phyloP scores from a whole-genome alignment of 2,113 vertebrate species.

The Eurypyga helias region DNA sequence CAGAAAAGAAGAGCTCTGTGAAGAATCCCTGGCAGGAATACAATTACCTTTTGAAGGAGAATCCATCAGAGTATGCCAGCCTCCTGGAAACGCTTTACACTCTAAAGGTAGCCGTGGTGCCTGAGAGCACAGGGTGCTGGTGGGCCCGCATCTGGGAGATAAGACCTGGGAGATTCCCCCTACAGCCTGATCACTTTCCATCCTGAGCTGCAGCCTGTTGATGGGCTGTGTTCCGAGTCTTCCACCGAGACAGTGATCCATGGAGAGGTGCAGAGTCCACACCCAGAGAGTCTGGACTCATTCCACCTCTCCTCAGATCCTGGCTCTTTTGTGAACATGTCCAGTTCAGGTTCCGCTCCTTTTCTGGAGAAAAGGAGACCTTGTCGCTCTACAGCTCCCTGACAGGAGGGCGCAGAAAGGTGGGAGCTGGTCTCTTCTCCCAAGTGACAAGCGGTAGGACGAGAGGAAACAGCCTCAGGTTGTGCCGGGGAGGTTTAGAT shows the following conservation, averaged over 20 bases:
- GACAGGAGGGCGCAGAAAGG: too few species aligned
- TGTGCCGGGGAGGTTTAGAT: too few species aligned
- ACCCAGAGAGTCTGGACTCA: background rate
- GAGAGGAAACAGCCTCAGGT: too few species aligned
- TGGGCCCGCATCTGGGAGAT: background rate
- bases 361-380: too few species aligned
- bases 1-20: constrained; percentile 83
- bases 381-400: too few species aligned
- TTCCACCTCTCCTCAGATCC: background rate
- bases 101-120: constrained; percentile 84
- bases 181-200: background rate
- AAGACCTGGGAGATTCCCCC: background rate
- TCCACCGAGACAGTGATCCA: background rate
- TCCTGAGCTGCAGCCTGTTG: background rate
- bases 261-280: background rate
- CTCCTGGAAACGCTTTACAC: constrained; percentile 94
- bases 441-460: too few species aligned
- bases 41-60: constrained; percentile 92
- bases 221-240: background rate
- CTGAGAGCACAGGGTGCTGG: background rate
- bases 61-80: constrained; percentile 84
- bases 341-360: background rate
- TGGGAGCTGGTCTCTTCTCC: too few species aligned
- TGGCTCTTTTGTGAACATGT: background rate
- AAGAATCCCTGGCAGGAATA: constrained; percentile 98